These are phyloP conservation scores for Callyntrura sp. DNA, from an alignment of 2,888 invertebrate genomes.

Conservation along the genomic window DNA sequence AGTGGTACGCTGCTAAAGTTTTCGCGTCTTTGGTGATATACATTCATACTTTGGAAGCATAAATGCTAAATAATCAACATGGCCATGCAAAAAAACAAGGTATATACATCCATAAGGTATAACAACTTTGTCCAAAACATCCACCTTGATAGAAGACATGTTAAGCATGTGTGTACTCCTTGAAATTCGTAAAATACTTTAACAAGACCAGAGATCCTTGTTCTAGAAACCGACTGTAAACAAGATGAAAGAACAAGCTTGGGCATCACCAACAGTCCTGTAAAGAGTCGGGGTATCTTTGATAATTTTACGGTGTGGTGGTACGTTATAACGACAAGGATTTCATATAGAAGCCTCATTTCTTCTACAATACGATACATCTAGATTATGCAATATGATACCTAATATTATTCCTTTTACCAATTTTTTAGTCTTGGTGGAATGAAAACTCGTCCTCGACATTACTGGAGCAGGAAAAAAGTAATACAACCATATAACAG, in stretches of 20 bases:
- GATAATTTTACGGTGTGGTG: constrained; percentile 18
- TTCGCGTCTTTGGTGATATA: not conserved
- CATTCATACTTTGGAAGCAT: not conserved
- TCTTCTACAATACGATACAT: constrained; percentile 44
- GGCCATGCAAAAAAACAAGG: not conserved
- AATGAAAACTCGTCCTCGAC: constrained; percentile 57
- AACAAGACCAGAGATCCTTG: no score
- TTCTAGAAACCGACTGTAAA: not conserved
- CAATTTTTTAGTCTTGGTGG: constrained; percentile 53
- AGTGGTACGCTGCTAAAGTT: not conserved
- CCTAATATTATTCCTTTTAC: constrained; percentile 59
- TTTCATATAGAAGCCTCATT: constrained; percentile 27
- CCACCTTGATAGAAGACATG: not conserved
- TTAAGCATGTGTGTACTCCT: not conserved
- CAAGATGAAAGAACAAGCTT: not conserved
- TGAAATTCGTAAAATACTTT: no score
- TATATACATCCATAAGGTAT: not conserved
- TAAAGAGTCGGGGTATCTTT: not conserved
- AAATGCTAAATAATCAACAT: not conserved
- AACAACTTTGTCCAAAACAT: not conserved
- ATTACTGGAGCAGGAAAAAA: constrained; percentile 42
- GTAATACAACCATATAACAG: constrained; percentile 48
- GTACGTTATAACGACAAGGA: not conserved
- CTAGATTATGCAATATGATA: constrained; percentile 51
- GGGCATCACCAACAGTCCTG: not conserved